Base-by-base conservation (phyloP, 2,888 invertebrate genomes). In the Geophilus truncorum region DNA sequence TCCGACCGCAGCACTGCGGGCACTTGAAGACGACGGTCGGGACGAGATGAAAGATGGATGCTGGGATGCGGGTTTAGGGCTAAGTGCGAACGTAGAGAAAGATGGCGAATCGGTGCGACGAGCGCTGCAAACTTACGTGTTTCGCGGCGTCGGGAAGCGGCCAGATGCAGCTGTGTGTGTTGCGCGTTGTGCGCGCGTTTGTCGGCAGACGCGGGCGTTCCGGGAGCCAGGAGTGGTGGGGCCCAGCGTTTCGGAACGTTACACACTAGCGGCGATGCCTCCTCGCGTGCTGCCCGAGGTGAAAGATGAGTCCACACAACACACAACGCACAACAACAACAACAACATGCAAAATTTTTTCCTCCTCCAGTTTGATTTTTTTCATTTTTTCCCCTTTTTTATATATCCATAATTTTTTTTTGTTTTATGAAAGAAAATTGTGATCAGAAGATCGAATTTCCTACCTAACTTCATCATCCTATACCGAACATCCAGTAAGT, bases 381-480 rank as follows among this genome's bases (percentile, higher is more conserved):
- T 23, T 70, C n/a, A 15, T 70, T 15, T 23, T 12, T 28, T 28
- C 15, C n/a, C n/a, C n/a, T n/a, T n/a, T n/a, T n/a, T n/a, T n/a
- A n/a, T n/a, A n/a, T n/a, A n/a, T n/a, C n/a, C n/a, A n/a, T n/a
- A n/a, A n/a, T 70, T 70, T 70, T 70, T 28, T 70, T 70, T 10
- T 23, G 70, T 25, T 28, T 70, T 23, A 15, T 15, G 1, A 12
- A 70, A 70, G 0, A 15, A n/a, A n/a, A n/a, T n/a, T n/a, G n/a
- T n/a, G n/a, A n/a, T n/a, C n/a, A n/a, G n/a, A n/a, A n/a, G n/a
- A n/a, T n/a, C n/a, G 0, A 15, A 70, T 9, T 23, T 70, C 82
- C 23, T 83, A 84, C 84, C 84, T 82, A 84, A 81, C 79, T 84
- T 84, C 70, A 83, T 82, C 80, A 84, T 81, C 80, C 84, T 82